These are phyloP conservation scores for Dipus sagitta DNA, from an alignment of 2,797 vertebrate genomes.

Conservation along the genomic window DNA sequence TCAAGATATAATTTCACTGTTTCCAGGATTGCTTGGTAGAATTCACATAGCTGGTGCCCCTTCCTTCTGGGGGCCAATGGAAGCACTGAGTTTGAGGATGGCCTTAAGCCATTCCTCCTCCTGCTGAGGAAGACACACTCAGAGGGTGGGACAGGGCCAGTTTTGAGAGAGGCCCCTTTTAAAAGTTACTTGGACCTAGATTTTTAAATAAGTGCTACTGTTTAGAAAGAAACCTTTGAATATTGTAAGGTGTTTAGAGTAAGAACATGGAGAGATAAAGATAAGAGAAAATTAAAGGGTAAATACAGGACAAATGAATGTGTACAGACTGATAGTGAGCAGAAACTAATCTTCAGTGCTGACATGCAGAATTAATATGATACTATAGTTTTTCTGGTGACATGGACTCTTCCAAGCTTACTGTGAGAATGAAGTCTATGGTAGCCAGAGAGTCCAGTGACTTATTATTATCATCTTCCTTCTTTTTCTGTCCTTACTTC, in stretches of 20 bases:
- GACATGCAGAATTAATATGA: neutral
- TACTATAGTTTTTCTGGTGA: neutral
- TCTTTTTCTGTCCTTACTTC: conserved; percentile 25
- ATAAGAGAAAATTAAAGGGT: neutral
- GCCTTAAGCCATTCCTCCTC: no score
- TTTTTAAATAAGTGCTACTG: neutral
- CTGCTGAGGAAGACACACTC: neutral
- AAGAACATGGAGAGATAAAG: neutral
- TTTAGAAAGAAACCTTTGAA: neutral
- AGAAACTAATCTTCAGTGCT: neutral
- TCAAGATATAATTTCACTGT: conserved; percentile 31
- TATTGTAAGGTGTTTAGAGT: neutral
- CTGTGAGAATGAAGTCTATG: neutral
- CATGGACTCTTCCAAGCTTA: neutral
- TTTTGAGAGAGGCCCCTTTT: neutral
- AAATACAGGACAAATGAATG: neutral
- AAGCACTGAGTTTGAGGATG: neutral
- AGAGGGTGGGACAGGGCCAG: neutral
- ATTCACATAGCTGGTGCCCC: neutral
- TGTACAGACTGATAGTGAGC: neutral
- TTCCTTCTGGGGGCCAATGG: neutral
- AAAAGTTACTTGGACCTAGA: neutral
- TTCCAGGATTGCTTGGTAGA: neutral
- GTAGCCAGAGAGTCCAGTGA: neutral
- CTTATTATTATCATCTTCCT: neutral